Conservation (phyloP, 1,140 invertebrate genomes). For the Sitophilus oryzae region DNA sequence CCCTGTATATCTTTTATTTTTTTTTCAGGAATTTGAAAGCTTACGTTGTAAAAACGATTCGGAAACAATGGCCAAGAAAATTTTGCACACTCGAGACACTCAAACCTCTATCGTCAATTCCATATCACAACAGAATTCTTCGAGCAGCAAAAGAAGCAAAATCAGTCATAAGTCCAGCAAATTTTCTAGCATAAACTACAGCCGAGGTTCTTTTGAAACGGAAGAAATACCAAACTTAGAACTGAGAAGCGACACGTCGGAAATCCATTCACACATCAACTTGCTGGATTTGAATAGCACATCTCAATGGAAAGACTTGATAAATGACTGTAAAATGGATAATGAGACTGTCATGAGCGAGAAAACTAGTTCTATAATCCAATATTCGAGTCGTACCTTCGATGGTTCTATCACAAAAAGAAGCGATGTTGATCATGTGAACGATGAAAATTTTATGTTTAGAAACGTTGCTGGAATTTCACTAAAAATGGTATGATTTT, state of each 20-base stretch:
- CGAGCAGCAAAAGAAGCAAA: not conserved
- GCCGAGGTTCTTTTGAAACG: conserved; percentile 31
- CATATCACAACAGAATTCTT: not conserved
- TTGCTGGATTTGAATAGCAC: not conserved
- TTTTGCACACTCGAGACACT: conserved; percentile 19
- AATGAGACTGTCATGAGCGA: not conserved
- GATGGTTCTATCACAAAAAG: not conserved
- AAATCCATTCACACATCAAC: no score
- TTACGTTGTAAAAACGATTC: conserved; percentile 24
- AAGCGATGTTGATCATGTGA: no score
- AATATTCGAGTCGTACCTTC: not conserved
- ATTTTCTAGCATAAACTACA: conserved; percentile 31
- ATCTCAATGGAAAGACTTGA: not conserved
- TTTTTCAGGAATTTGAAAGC: conserved; percentile 26
- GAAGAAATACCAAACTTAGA: not conserved
- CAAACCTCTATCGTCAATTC: conserved; percentile 24
- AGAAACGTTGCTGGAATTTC: conserved; percentile 32
- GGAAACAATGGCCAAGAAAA: conserved; percentile 13
- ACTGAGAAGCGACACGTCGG: not conserved
- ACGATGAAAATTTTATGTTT: conserved; percentile 16
- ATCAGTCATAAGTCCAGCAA: not conserved
- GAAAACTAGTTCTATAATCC: not conserved
- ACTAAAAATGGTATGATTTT: conserved; percentile 37
- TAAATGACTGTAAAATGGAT: not conserved
- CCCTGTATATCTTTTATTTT: no score